Conservation (phyloP, 2,888 invertebrate genomes). For the Drymonia ruficornis region DNA sequence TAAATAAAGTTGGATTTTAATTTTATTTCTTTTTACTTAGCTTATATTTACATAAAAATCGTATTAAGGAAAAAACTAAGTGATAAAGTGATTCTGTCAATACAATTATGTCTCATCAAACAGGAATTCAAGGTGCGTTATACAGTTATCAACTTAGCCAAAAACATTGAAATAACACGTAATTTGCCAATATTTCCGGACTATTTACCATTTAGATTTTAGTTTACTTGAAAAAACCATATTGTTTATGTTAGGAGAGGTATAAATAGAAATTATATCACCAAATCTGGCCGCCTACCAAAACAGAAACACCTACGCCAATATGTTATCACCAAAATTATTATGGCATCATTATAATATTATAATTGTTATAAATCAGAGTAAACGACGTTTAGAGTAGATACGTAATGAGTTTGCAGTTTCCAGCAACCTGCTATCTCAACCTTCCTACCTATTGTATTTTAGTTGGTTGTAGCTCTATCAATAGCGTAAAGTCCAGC, state of each 20-base stretch:
- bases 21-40: too few relatives aligned
- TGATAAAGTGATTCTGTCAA: not conserved
- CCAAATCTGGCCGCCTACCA: conserved; percentile 16
- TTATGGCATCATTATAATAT: too few relatives aligned
- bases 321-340: not conserved
- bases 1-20: too few relatives aligned
- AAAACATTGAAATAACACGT: conserved; percentile 18
- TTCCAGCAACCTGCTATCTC: too few relatives aligned
- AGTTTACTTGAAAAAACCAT: not conserved
- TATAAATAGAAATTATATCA: conserved; percentile 21
- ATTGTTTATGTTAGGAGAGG: not conserved
- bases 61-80: not conserved
- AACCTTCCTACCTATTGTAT: too few relatives aligned
- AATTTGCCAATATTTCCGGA: conserved; percentile 20
- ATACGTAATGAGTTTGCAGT: too few relatives aligned
- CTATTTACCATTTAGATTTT: not conserved
- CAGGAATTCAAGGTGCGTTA: conserved; percentile 92
- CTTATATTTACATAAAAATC: too few relatives aligned
- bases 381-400: too few relatives aligned
- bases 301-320: conserved; percentile 23
- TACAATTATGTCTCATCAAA: conserved; percentile 93
- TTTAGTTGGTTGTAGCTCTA: too few relatives aligned
- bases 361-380: too few relatives aligned
- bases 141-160: conserved; percentile 25
- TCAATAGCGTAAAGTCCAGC: too few relatives aligned